Percentiles rank a stretch among this genome's conserved stretches.
Conservation (phyloP, 2,113 vertebrate species). For the Pseudolaguvia tuberculata region DNA sequence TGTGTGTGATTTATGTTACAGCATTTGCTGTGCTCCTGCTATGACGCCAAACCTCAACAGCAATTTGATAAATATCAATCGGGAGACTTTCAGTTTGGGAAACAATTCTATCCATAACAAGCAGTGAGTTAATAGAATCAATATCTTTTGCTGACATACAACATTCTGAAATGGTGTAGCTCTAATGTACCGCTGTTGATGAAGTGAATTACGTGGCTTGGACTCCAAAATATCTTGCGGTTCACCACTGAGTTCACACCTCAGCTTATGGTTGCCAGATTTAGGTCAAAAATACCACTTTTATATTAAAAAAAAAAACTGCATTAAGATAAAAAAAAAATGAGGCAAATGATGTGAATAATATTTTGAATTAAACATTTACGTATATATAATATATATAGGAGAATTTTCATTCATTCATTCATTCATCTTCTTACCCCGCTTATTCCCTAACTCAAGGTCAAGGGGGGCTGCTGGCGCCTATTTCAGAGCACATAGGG, state of each 20-base stretch:
- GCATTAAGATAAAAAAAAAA: background rate
- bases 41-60: background rate
- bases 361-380: background rate
- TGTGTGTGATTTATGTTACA: conserved; percentile 2
- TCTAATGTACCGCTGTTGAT: background rate
- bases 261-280: background rate
- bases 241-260: background rate
- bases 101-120: background rate
- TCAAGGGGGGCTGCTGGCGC: too few relatives aligned
- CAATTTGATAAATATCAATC: conserved; percentile 2
- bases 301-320: background rate
- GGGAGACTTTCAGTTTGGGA: background rate
- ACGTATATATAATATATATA: too few relatives aligned
- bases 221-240: background rate
- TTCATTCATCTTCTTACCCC: too few relatives aligned
- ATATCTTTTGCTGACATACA: conserved; percentile 3
- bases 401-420: too few relatives aligned
- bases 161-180: background rate
- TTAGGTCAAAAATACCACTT: background rate
- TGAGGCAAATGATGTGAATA: background rate
- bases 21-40: background rate
- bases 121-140: background rate
- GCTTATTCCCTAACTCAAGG: too few relatives aligned
- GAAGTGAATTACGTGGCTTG: background rate
- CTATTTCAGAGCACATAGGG: too few relatives aligned